These are phyloP conservation scores for Anolis sagrei DNA, from an alignment of 2,113 vertebrate genomes.

Conservation along the genomic window DNA sequence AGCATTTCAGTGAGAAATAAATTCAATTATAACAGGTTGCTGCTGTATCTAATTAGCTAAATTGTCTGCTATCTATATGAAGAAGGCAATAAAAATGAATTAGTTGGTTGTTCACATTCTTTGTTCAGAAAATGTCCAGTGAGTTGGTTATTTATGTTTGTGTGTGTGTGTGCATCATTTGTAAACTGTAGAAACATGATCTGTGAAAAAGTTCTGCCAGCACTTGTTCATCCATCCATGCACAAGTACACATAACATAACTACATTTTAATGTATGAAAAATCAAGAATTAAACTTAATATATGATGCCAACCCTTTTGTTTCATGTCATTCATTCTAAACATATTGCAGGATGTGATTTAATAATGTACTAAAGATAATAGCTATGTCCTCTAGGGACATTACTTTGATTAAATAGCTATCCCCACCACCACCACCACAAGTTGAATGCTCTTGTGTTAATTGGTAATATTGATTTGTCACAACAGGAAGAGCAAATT, in stretches of 20 bases:
- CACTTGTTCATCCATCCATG: neutral
- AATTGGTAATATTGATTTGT: neutral
- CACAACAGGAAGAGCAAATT: neutral
- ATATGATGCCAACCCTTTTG: neutral
- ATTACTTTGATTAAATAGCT: neutral
- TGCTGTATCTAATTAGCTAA: neutral
- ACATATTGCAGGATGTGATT: neutral
- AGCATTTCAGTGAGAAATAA: neutral
- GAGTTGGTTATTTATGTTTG: slow-evolving; percentile 29
- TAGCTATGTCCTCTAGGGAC: neutral
- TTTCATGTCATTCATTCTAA: neutral
- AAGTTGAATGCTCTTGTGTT: neutral
- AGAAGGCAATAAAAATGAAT: neutral
- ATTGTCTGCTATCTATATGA: neutral
- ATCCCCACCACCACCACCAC: neutral
- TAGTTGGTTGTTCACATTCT: slow-evolving; percentile 19
- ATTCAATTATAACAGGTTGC: slow-evolving; percentile 5
- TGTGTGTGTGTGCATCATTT: too few relatives aligned
- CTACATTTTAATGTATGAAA: slow-evolving; percentile 3
- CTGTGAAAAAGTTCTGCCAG: slow-evolving; percentile 17
- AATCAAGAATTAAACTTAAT: neutral
- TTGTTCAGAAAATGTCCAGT: too few relatives aligned
- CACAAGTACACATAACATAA: neutral
- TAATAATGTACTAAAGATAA: neutral
- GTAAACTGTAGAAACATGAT: slow-evolving; percentile 10